A percentile compares a stretch with the other conserved stretches of the same genome.
Conservation (phyloP, 2,888 invertebrate species). For the Epistrophe eligans region DNA sequence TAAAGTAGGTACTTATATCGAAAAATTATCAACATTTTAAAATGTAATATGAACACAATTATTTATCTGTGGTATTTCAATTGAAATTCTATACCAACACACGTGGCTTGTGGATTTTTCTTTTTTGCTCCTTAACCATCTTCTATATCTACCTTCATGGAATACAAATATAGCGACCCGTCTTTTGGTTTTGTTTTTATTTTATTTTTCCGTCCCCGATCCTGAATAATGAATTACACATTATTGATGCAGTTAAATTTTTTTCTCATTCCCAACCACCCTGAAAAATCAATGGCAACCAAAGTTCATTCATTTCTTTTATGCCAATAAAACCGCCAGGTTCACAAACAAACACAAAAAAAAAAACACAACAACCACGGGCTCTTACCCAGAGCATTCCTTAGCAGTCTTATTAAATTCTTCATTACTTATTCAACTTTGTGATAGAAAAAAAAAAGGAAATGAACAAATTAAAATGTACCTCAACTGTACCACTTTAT, state of each 20-base stretch:
- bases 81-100: conserved; percentile 11
- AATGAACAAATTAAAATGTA: conserved; percentile 28
- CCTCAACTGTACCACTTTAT: conserved; percentile 30
- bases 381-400: background rate
- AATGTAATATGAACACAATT: conserved; percentile 5
- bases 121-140: background rate
- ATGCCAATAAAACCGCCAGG: conserved; percentile 7
- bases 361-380: background rate
- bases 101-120: background rate
- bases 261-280: background rate
- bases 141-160: background rate
- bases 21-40: conserved; percentile 10
- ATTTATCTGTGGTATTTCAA: conserved; percentile 11
- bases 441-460: background rate
- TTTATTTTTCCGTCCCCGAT: background rate
- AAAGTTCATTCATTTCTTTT: conserved; percentile 5
- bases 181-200: background rate
- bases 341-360: background rate
- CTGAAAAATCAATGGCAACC: conserved; percentile 4
- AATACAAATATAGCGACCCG: background rate
- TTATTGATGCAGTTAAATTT: conserved; percentile 31
- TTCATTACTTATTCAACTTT: conserved; percentile 40
- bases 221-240: conserved; percentile 15
- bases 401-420: conserved; percentile 36
- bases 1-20: background rate